phyloP scores from a whole-genome alignment of 2,888 invertebrate genomes.

The Sphaerophoria taeniata region DNA sequence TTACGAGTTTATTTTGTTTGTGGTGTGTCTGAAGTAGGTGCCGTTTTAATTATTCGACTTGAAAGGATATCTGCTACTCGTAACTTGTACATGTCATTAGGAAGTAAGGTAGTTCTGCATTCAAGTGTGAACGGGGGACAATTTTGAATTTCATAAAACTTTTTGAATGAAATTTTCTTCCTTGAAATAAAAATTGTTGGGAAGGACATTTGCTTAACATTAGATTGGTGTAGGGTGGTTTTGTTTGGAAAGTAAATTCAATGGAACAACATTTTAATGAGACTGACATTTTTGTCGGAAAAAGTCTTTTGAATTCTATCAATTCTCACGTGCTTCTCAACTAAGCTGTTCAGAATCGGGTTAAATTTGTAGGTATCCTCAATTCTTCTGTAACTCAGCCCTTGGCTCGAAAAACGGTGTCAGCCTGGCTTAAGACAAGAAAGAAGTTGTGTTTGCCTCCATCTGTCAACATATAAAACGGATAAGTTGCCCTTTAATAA shows the following conservation, averaged over 20 bases:
- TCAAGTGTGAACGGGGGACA: neutral
- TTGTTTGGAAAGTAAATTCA: neutral
- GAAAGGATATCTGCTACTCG: slow-evolving; percentile 48
- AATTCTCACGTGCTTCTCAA: too few species aligned
- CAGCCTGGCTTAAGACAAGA: too few species aligned
- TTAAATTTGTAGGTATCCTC: too few species aligned
- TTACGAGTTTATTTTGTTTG: slow-evolving; percentile 1
- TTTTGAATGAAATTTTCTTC: too few species aligned
- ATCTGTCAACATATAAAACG: too few species aligned
- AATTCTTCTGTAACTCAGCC: too few species aligned
- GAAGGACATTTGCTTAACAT: slow-evolving; percentile 8
- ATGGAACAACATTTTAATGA: slow-evolving; percentile 3
- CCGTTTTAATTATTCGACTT: slow-evolving; percentile 70
- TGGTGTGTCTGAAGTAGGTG: slow-evolving; percentile 42
- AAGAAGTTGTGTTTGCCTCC: too few species aligned
- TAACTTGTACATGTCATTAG: slow-evolving; percentile 43
- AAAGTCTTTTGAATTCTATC: too few species aligned
- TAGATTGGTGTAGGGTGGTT: neutral
- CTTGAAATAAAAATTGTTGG: neutral
- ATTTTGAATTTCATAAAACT: neutral
- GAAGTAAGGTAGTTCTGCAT: neutral
- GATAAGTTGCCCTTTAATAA: too few species aligned
- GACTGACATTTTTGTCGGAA: neutral
- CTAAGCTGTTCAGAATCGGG: too few species aligned
- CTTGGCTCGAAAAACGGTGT: too few species aligned